Evolutionary conservation across 2,888 invertebrate genomes (phyloP).

Genomic region (Blastobasis lacticolella): DNA sequence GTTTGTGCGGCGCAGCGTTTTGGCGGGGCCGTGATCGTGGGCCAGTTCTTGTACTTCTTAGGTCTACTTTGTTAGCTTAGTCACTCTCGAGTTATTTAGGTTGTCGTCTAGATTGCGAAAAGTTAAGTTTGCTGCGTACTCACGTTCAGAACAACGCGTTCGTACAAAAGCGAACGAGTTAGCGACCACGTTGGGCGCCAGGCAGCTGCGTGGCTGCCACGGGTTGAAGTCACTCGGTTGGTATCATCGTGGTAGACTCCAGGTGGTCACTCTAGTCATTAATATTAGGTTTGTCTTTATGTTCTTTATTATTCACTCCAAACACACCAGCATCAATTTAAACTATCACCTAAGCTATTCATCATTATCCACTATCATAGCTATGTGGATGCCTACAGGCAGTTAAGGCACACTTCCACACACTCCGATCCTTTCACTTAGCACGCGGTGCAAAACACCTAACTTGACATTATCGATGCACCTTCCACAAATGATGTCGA

Average conservation of each 20-base stretch:
- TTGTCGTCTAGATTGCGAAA: not conserved
- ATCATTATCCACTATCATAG: conserved; percentile 12
- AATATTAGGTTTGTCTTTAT: conserved; percentile 1
- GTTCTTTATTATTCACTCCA: conserved; percentile 11
- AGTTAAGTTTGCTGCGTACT: conserved; percentile 1
- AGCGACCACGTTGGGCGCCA: not conserved
- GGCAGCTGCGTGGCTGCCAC: not conserved
- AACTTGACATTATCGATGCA: conserved; percentile 36
- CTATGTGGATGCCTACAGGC: conserved; percentile 20
- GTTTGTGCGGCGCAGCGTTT: too few relatives aligned
- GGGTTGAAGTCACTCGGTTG: too few relatives aligned
- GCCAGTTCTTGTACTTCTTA: too few relatives aligned
- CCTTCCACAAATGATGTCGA: conserved; percentile 45
- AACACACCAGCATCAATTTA: conserved; percentile 28
- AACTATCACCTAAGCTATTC: conserved; percentile 32
- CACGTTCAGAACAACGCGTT: conserved; percentile 7
- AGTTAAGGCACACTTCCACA: too few relatives aligned
- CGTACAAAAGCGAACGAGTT: conserved; percentile 2
- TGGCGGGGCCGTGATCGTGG: too few relatives aligned
- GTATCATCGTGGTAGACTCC: not conserved
- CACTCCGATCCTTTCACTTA: conserved; percentile 55
- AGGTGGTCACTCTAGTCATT: too few relatives aligned
- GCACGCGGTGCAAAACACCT: conserved; percentile 34
- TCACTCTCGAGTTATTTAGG: not conserved
- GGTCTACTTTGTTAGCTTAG: too few relatives aligned